Base-by-base conservation (phyloP, 92 coral and sea anemone genomes). In the Umimayanthus chanpuru region DNA sequence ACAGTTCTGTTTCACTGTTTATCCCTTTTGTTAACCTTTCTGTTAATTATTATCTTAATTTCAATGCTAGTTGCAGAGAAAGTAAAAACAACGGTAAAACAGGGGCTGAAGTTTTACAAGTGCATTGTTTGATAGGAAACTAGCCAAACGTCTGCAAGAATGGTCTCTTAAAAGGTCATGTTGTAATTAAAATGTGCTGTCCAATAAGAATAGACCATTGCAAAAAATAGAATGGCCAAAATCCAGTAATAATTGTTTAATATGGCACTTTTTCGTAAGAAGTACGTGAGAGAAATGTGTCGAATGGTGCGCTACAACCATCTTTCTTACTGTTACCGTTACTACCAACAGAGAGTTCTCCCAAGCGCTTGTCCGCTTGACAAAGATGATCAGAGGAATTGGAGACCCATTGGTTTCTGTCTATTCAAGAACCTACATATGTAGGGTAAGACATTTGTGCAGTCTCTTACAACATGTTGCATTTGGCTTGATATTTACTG, bases 381-480 rank as follows among this genome's bases (percentile, higher is more conserved):
- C 98, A 43, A 97, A 97, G 88, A 97, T 95, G 98, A 93, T 97
- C 73, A 82, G 98, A 74, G 99, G 99, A 9, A 95, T 97, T 79
- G 99, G 99, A 11, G 99, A 97, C 77, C 99, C 99, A 1, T 92
- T 97, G 30, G 99, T 93, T 38, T 98, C 99, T 40, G 91, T 91
- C 49, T 97, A 95, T 91, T 95, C 99, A 53, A 92, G 99, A 44
- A 94, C 97, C 64, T 97, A 95, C 77, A 97, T 97, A 79, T 97
- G 99, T 72, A 89, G 99, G 91, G 99, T 95, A 83, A 89, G 12
- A 14, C 50, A 43, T 44, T 56, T 56, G 21, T 15, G 66, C 21
- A 16, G 9, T 55, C 64, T 55, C 32, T 70, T 70, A 70, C 76
- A 72, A 29, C 5, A 28, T 28, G 6, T 9, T 72, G 30, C 41